These are phyloP conservation scores for Epinephelus cyanopodus DNA, from an alignment of 2,113 vertebrate genomes.

Conservation along the genomic window DNA sequence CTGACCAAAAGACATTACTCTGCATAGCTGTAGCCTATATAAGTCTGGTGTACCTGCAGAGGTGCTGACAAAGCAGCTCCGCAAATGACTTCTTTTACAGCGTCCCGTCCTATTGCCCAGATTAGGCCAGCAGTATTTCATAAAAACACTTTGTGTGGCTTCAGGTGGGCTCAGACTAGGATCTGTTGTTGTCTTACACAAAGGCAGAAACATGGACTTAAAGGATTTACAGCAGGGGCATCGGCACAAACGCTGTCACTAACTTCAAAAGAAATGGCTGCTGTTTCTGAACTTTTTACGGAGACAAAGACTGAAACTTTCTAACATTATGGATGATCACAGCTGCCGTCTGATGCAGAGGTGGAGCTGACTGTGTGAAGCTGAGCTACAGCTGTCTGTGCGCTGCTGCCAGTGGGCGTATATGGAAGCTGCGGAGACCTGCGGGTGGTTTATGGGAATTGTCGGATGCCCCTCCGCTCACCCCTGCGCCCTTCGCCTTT, in stretches of 20 bases:
- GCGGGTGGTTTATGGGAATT: constrained; percentile 33
- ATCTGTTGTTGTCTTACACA: constrained; percentile 13
- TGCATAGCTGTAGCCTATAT: constrained; percentile 66
- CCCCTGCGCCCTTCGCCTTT: neutral
- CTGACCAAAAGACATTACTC: constrained; percentile 66
- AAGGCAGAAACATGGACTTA: neutral
- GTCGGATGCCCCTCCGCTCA: constrained; percentile 9
- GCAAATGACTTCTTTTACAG: constrained; percentile 62
- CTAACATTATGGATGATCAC: constrained; percentile 8
- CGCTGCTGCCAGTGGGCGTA: neutral
- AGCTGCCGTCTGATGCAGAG: constrained; percentile 29
- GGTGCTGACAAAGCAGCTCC: constrained; percentile 55
- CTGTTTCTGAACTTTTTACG: neutral
- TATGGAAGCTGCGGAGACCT: constrained; percentile 5
- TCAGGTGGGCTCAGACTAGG: constrained; percentile 9
- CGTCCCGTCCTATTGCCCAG: constrained; percentile 38
- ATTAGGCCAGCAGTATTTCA: constrained; percentile 46
- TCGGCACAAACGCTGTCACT: neutral
- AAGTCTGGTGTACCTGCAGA: constrained; percentile 40
- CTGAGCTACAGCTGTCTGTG: constrained; percentile 27
- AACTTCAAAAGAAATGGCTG: neutral
- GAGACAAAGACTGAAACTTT: constrained; percentile 16
- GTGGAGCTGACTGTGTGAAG: constrained; percentile 22
- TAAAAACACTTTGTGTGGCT: constrained; percentile 31
- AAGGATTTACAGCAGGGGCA: neutral